These are phyloP conservation scores for Cosmorhoe ocellata DNA, from an alignment of 2,888 invertebrate genomes.

Conservation along the genomic window DNA sequence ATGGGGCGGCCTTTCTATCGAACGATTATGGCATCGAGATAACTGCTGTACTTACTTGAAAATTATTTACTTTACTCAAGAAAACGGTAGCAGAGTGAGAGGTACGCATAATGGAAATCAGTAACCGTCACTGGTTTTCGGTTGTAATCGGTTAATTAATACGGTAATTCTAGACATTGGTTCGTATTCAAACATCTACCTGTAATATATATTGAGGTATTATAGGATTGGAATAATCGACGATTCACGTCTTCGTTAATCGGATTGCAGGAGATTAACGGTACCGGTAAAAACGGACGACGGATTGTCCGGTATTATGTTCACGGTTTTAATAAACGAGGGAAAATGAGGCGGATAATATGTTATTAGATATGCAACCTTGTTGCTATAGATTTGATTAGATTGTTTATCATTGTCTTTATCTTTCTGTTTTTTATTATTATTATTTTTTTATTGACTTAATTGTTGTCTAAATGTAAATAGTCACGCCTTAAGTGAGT, in stretches of 20 bases:
- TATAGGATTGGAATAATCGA: slow-evolving; percentile 3
- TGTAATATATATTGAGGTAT: neutral
- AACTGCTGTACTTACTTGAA: slow-evolving; percentile 8
- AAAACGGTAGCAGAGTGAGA: slow-evolving; percentile 1
- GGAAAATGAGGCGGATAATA: slow-evolving; percentile 14
- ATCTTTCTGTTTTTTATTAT: too few relatives aligned
- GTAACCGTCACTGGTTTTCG: too few relatives aligned
- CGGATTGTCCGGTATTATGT: slow-evolving; percentile 27
- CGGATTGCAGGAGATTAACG: slow-evolving; percentile 46
- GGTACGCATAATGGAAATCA: too few relatives aligned
- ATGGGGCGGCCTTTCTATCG: slow-evolving; percentile 16
- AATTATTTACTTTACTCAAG: slow-evolving; percentile 11
- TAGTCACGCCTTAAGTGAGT: too few relatives aligned
- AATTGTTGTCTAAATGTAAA: too few relatives aligned
- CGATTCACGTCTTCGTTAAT: slow-evolving; percentile 52
- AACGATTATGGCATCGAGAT: slow-evolving; percentile 17
- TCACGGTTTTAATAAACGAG: slow-evolving; percentile 18
- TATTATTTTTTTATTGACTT: too few relatives aligned
- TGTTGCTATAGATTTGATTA: neutral
- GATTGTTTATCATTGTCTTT: too few relatives aligned
- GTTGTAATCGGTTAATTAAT: too few relatives aligned
- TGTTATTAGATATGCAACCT: slow-evolving; percentile 1
- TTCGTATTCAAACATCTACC: too few relatives aligned
- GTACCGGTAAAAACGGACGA: slow-evolving; percentile 33
- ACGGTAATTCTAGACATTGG: too few relatives aligned